Evolutionary conservation across 2,888 invertebrate species (phyloP).

Genomic region (Parascotia fuliginaria): DNA sequence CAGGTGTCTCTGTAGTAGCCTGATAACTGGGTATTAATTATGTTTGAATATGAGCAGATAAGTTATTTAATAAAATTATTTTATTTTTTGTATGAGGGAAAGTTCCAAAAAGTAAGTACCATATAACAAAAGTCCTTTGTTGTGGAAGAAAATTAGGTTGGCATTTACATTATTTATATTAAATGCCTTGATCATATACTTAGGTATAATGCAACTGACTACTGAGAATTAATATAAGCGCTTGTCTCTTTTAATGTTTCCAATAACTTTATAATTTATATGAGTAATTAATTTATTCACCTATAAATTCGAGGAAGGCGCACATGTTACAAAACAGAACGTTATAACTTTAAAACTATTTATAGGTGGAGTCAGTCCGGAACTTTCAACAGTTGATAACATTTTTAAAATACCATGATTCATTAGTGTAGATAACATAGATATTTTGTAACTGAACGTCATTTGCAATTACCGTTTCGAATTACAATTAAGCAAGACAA

Average conservation of each 20-base stretch:
- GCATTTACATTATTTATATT: no score
- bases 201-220: no score
- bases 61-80: no score
- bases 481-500: slow-evolving; percentile 39
- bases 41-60: no score
- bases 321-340: background rate
- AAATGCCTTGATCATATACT: no score
- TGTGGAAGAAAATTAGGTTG: no score
- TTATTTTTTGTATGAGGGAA: no score
- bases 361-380: background rate
- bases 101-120: no score
- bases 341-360: background rate
- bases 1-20: background rate
- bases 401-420: slow-evolving; percentile 17
- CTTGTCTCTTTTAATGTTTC: no score
- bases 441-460: slow-evolving; percentile 33
- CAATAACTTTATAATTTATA: no score
- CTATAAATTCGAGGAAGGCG: background rate
- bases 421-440: slow-evolving; percentile 14
- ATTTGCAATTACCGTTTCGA: slow-evolving; percentile 34
- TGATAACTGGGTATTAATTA: background rate
- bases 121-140: no score
- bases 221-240: no score
- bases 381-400: background rate
- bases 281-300: background rate